phyloP scores from a whole-genome alignment of 1,140 invertebrate genomes.

The Scaptodrosophila lebanonensis region DNA sequence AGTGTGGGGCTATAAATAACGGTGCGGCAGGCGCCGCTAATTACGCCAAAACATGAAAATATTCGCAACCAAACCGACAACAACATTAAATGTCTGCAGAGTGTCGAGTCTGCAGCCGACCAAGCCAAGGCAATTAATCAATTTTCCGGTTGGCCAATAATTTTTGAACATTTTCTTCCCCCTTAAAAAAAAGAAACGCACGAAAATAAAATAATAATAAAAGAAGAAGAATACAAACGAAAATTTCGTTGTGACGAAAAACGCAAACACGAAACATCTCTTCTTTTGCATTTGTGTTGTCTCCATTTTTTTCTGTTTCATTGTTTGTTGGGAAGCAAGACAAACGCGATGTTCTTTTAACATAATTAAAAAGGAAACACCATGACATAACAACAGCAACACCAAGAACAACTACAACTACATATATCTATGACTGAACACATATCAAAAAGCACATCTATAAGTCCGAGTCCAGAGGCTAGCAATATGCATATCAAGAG shows the following conservation, averaged over 20 bases:
- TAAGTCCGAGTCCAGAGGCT: too few species aligned
- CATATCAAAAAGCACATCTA: conserved; percentile 12
- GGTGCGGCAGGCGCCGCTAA: conserved; percentile 54
- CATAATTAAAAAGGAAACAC: conserved; percentile 30
- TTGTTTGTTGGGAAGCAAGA: background rate
- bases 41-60: conserved; percentile 72
- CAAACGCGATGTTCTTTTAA: conserved; percentile 16
- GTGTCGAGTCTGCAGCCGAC: conserved; percentile 5
- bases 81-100: conserved; percentile 23
- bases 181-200: conserved; percentile 30
- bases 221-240: conserved; percentile 9
- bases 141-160: conserved; percentile 65
- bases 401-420: background rate
- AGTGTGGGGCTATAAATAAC: conserved; percentile 56
- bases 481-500: background rate
- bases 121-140: conserved; percentile 61
- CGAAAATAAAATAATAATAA: conserved; percentile 7
- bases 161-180: conserved; percentile 42
- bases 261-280: conserved; percentile 15
- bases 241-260: background rate
- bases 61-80: conserved; percentile 48
- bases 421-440: conserved; percentile 18
- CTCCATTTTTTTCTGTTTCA: too few species aligned
- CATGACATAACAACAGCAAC: background rate
- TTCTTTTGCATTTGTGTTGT: too few species aligned